Percentiles rank a stretch among this genome's conserved stretches.
Evolutionary conservation across 1,140 invertebrate species (phyloP).

Genomic region (Metaphire vulgaris): DNA sequence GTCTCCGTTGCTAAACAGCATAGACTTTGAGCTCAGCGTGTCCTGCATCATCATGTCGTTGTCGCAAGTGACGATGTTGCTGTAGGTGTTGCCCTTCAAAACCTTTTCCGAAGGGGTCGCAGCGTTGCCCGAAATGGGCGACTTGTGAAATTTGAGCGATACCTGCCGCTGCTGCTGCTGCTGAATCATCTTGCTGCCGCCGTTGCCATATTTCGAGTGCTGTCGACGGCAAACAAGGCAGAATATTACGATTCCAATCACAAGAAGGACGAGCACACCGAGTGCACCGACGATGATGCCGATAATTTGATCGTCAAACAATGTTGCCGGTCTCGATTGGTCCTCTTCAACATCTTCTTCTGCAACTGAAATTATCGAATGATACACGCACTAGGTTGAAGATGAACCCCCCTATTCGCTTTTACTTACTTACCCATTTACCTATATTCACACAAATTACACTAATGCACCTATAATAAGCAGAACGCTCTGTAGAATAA

Average conservation of each 20-base stretch:
- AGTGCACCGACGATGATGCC: slow-evolving; percentile 71
- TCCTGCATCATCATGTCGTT: neutral
- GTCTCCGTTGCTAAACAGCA: slow-evolving; percentile 42
- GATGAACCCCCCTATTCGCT: no score
- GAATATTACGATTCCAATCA: slow-evolving; percentile 69
- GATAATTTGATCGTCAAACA: slow-evolving; percentile 61
- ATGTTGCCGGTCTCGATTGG: neutral
- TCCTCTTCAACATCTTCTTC: neutral
- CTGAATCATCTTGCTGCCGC: neutral
- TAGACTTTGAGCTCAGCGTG: neutral
- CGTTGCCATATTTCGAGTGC: neutral
- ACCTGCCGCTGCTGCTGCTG: neutral
- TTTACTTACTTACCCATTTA: no score
- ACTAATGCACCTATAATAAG: no score
- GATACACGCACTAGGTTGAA: no score
- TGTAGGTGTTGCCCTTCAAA: slow-evolving; percentile 20
- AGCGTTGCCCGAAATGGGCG: neutral
- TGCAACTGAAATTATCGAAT: no score
- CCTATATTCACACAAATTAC: no score
- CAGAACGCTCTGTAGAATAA: no score
- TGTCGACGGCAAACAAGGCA: slow-evolving; percentile 65
- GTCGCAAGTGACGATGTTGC: slow-evolving; percentile 5
- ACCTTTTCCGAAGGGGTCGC: neutral
- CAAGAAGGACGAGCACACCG: slow-evolving; percentile 66
- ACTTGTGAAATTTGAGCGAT: neutral